A percentile compares a stretch with the other conserved stretches of the same genome.
These are phyloP conservation scores for Trachurus trachurus DNA, from an alignment of 2,797 vertebrate genomes.

Conservation along the genomic window DNA sequence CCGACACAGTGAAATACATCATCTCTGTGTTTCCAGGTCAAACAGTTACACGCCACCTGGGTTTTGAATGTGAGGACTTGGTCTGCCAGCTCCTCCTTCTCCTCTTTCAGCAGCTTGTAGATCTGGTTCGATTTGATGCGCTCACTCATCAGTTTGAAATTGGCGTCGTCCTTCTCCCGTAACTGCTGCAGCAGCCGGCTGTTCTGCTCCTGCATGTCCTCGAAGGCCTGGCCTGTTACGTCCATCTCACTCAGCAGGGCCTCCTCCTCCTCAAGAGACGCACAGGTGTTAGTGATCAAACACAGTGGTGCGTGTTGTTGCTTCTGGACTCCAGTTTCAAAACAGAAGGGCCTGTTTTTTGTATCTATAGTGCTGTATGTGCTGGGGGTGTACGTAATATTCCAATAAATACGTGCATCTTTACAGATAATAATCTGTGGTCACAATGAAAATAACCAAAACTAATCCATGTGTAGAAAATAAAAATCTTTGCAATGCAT, in stretches of 20 bases:
- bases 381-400: neutral
- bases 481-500: neutral
- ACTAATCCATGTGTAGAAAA: neutral
- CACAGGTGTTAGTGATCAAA: constrained; percentile 43
- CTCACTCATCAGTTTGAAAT: constrained; percentile 97
- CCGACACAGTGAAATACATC: neutral
- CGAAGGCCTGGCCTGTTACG: constrained; percentile 94
- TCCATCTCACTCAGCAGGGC: constrained; percentile 95
- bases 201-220: constrained; percentile 98
- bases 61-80: constrained; percentile 95
- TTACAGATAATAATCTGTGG: neutral
- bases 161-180: constrained; percentile 95
- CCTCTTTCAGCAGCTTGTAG: constrained; percentile 94
- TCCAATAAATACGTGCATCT: neutral
- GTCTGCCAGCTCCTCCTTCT: constrained; percentile 95
- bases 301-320: neutral
- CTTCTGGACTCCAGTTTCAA: constrained; percentile 5
- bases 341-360: neutral
- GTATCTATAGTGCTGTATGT: neutral
- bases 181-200: constrained; percentile 93
- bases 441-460: neutral
- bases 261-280: constrained; percentile 89
- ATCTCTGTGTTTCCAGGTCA: neutral
- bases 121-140: constrained; percentile 97
- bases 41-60: constrained; percentile 82